Evolutionary conservation across 2,888 invertebrate genomes (phyloP), one percentile per base, ranked within the genome.

Genomic region (Drosophila glabriapex): DNA sequence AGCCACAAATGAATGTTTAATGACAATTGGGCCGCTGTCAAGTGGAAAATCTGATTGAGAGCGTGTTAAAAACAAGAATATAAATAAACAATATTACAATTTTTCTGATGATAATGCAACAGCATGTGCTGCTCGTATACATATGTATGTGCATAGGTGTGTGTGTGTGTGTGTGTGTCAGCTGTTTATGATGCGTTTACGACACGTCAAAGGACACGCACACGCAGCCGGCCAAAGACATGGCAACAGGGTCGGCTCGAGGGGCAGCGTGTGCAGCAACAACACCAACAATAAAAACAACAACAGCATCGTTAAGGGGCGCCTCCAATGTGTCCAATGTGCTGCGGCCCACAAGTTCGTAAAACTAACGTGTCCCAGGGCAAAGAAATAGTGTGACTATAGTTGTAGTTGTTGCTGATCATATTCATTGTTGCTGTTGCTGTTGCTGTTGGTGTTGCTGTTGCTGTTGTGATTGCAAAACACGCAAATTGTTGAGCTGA

Each of bases 171-270:
- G 25, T 53, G 16, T 61, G 22, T 43, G 82, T 31, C 78, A 78
- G 82, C 80, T 84, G 83, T 84, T 84, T 84, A 84, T 87, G 87
- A 87, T 87, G 87, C 85, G 83, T 84, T 84, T 87, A 84, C 85
- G 83, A 81, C 78, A 82, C 79, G 65, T 78, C 73, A 78, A 82
- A 87, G 83, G 83, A 83, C 82, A 80, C 77, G 75, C 75, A 68
- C 74, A 67, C 49, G 33, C 25, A 19, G 5, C 19, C 12, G 52
- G 12, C 53, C 31, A 14, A 7, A 28, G 50, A 16, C 63, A 33
- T 31, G 25, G 28, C 49, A 50, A 12, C 28, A 39, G 56, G 33
- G 54, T 29, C 28, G 43, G 22, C 16, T 25, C 46, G 25, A 39
- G 53, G 35, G 39, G 31, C 22, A 22, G 62, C n/a, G 61, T n/a